phyloP scores from a whole-genome alignment of 2,797 vertebrate species.

The Decapterus maruadsi region DNA sequence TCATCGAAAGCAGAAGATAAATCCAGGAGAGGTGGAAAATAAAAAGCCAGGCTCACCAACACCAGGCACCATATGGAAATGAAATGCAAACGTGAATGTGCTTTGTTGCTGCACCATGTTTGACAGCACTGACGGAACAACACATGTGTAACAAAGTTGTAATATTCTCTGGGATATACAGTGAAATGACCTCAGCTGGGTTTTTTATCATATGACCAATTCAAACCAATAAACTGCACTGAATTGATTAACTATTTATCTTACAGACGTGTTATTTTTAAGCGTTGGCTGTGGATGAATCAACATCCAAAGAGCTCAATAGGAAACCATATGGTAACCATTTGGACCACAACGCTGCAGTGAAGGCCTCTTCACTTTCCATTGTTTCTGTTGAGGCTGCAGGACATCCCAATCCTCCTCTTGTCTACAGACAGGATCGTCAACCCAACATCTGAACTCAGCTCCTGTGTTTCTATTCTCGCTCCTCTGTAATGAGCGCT shows the following conservation, averaged over 20 bases:
- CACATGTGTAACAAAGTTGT: not conserved
- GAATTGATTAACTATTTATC: not conserved
- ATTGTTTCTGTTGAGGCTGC: not conserved
- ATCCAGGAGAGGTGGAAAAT: too few relatives aligned
- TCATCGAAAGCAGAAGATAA: too few relatives aligned
- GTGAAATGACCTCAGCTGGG: not conserved
- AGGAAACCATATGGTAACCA: slow-evolving; percentile 5
- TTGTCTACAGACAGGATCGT: not conserved
- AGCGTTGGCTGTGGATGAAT: not conserved
- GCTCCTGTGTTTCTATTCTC: too few relatives aligned
- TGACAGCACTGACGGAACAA: not conserved
- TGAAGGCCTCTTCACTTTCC: not conserved
- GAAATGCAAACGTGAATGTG: not conserved
- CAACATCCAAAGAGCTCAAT: not conserved
- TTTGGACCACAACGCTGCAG: slow-evolving; percentile 2
- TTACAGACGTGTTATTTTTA: not conserved
- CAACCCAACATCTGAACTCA: not conserved
- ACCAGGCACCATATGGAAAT: not conserved
- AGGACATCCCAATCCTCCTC: not conserved
- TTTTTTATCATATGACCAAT: not conserved
- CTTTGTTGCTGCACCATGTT: not conserved
- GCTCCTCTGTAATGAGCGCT: not conserved
- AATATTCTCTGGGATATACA: not conserved
- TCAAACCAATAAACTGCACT: not conserved
- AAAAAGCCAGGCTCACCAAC: too few relatives aligned